Evolutionary conservation across 2,113 vertebrate genomes (phyloP).

Genomic region (Oriolus oriolus): DNA sequence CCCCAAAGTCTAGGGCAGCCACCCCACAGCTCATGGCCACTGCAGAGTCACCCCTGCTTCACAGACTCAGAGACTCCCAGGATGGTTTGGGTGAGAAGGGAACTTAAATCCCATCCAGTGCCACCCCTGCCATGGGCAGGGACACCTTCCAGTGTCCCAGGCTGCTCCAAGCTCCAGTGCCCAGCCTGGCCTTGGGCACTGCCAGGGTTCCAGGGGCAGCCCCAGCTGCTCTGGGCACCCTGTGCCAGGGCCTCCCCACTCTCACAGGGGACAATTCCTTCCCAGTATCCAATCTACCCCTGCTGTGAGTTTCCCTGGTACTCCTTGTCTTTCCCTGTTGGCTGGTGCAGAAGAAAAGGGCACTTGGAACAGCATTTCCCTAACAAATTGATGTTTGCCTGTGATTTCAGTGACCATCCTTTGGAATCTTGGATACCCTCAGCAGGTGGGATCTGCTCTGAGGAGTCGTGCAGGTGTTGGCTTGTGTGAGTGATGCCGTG

Average conservation of each 20-base stretch:
- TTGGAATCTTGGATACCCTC: not conserved
- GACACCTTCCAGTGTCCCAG: not conserved
- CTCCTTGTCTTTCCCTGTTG: not conserved
- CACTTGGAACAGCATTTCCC: accelerated
- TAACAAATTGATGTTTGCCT: not conserved
- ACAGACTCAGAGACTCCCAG: not conserved
- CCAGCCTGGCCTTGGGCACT: not conserved
- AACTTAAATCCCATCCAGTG: accelerated
- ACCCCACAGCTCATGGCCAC: accelerated
- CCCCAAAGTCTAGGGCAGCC: accelerated
- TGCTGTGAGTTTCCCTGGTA: not conserved
- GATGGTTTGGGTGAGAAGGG: not conserved
- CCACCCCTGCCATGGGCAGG: not conserved
- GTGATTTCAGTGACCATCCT: not conserved
- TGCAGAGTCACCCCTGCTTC: not conserved
- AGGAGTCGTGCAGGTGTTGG: not conserved
- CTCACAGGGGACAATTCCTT: accelerated
- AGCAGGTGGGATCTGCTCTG: not conserved
- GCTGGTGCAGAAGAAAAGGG: not conserved
- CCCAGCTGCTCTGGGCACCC: not conserved
- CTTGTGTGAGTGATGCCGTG: no score
- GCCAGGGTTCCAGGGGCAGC: not conserved
- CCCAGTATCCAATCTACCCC: not conserved
- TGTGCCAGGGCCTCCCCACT: not conserved
- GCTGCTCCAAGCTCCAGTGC: not conserved